phyloP scores from a whole-genome alignment of 2,113 vertebrate genomes.

The Gymnogyps californianus region DNA sequence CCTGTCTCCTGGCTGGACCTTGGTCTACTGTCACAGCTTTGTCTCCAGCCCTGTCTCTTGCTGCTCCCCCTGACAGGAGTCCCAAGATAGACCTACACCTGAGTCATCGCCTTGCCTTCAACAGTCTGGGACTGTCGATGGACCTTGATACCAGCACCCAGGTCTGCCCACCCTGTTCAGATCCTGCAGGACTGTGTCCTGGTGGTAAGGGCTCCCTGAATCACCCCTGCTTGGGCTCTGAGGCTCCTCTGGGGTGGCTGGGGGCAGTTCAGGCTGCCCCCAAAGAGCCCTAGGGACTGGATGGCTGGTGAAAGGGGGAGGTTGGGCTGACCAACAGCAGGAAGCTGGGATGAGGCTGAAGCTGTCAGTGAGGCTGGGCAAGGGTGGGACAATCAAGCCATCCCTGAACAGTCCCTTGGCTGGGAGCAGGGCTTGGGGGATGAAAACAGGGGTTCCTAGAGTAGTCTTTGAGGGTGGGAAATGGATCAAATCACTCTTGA shows the following conservation, averaged over 20 bases:
- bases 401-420: neutral
- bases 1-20: neutral
- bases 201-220: neutral
- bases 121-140: neutral
- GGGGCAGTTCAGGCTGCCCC: neutral
- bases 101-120: neutral
- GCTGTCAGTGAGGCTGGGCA: neutral
- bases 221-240: neutral
- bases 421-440: neutral
- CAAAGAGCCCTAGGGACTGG: neutral
- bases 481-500: neutral
- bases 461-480: neutral
- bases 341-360: neutral
- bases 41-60: neutral
- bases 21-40: neutral
- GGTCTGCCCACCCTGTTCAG: neutral
- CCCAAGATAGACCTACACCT: neutral
- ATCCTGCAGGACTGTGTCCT: neutral
- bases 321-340: neutral
- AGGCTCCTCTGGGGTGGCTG: neutral
- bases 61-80: neutral
- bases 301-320: neutral
- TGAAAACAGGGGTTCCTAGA: neutral
- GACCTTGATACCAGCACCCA: accelerated
- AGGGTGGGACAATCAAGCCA: neutral